Evolutionary conservation across 2,888 invertebrate species (phyloP).

Genomic region (Melipona beecheii): DNA sequence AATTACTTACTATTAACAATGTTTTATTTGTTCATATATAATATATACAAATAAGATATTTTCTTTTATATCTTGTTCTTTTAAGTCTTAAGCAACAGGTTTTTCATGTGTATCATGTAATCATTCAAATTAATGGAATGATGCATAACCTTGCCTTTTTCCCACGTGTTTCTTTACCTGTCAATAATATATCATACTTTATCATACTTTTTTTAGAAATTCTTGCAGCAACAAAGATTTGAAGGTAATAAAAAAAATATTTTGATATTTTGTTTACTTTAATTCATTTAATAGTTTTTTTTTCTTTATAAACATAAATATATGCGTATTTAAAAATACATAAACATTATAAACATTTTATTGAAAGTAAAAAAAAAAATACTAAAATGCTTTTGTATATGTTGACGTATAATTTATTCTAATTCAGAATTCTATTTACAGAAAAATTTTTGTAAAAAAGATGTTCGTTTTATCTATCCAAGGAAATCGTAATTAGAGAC

Average conservation of each 20-base stretch:
- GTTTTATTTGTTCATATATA: neutral
- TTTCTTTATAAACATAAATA: conserved; percentile 7
- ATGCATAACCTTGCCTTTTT: conserved; percentile 47
- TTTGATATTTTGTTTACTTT: neutral
- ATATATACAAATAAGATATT: neutral
- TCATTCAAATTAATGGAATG: conserved; percentile 5
- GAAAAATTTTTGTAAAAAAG: neutral
- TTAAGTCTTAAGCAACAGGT: conserved; percentile 26
- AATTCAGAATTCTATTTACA: neutral
- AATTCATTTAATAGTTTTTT: neutral
- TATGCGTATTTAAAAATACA: neutral
- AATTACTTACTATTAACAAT: neutral
- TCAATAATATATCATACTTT: neutral
- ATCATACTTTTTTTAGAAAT: neutral
- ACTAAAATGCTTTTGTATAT: neutral
- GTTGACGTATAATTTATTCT: conserved; percentile 14
- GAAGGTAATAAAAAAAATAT: neutral
- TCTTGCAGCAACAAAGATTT: neutral
- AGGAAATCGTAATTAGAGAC: conserved; percentile 85
- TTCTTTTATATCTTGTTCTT: neutral
- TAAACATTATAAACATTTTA: neutral
- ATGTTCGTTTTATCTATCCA: conserved; percentile 71
- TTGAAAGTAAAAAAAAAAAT: neutral
- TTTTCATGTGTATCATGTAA: neutral
- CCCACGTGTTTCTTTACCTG: conserved; percentile 33